phyloP scores from a whole-genome alignment of 2,797 vertebrate species.

The Alosa sapidissima region DNA sequence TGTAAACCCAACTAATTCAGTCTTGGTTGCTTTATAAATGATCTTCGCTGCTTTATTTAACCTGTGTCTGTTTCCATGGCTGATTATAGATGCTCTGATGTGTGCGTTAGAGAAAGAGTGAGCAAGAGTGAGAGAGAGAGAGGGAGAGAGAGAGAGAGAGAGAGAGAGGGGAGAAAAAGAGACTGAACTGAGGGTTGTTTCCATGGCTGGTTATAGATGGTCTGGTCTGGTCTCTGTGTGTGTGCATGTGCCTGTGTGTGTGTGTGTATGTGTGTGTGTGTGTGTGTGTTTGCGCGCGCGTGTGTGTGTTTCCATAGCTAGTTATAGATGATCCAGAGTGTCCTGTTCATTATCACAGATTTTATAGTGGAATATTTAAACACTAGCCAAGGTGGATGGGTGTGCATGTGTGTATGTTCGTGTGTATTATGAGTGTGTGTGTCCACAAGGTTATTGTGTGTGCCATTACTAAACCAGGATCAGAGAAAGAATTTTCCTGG shows the following conservation, averaged over 20 bases:
- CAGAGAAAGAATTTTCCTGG: conserved; percentile 22
- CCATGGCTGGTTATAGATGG: conserved; percentile 22
- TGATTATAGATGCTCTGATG: conserved; percentile 25
- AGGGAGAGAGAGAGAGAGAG: background rate
- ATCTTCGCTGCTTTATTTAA: conserved; percentile 22
- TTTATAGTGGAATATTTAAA: conserved; percentile 53
- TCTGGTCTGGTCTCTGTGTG: conserved; percentile 35
- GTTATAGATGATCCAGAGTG: conserved; percentile 22
- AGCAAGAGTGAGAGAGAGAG: background rate
- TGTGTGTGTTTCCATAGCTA: conserved; percentile 29
- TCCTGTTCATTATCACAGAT: conserved; percentile 31
- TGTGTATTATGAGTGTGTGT: conserved; percentile 41
- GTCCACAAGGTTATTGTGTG: conserved; percentile 32
- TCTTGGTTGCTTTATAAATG: conserved; percentile 20
- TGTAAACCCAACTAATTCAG: conserved; percentile 21
- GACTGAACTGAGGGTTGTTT: conserved; percentile 22
- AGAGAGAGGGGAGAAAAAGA: background rate
- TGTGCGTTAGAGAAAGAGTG: conserved; percentile 27
- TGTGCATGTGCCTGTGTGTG: conserved; percentile 27
- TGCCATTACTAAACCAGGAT: conserved; percentile 28
- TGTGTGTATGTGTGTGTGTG: conserved; percentile 21
- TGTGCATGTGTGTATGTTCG: conserved; percentile 34
- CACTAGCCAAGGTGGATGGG: conserved; percentile 28
- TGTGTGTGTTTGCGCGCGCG: conserved; percentile 12
- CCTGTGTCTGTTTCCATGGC: conserved; percentile 17